Percentiles rank a stretch among this genome's conserved stretches.
Evolutionary conservation across 2,888 invertebrate genomes (phyloP).

Genomic region (Mesoligia furuncula): DNA sequence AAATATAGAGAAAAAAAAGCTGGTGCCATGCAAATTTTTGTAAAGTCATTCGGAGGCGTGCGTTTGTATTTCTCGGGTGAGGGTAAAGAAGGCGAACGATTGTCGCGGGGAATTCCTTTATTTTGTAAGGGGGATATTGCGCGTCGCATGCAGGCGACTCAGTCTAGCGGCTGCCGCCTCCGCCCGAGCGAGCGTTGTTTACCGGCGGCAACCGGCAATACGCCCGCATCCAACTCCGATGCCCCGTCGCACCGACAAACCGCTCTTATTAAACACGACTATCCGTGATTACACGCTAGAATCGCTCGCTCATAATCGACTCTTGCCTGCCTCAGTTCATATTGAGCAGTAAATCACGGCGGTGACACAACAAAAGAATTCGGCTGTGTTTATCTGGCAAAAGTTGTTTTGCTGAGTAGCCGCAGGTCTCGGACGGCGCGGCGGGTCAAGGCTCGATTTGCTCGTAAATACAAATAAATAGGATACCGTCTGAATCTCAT

Average conservation of each 20-base stretch:
- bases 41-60: slow-evolving; percentile 89
- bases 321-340: slow-evolving; percentile 66
- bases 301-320: slow-evolving; percentile 56
- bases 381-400: slow-evolving; percentile 74
- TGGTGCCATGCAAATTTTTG: slow-evolving; percentile 89
- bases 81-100: slow-evolving; percentile 88
- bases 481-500: slow-evolving; percentile 84
- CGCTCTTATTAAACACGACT: slow-evolving; percentile 78
- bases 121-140: slow-evolving; percentile 90
- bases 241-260: slow-evolving; percentile 73
- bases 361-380: slow-evolving; percentile 71
- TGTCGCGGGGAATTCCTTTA: slow-evolving; percentile 89
- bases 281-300: slow-evolving; percentile 62
- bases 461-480: slow-evolving; percentile 88
- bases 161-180: slow-evolving; percentile 80
- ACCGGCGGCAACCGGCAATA: slow-evolving; percentile 79
- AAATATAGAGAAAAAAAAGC: slow-evolving; percentile 85
- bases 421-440: slow-evolving; percentile 68
- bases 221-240: slow-evolving; percentile 79
- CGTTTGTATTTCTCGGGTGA: slow-evolving; percentile 89
- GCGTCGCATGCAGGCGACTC: slow-evolving; percentile 86
- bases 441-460: slow-evolving; percentile 83
- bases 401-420: slow-evolving; percentile 78
- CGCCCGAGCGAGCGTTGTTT: slow-evolving; percentile 83
- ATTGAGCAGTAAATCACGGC: slow-evolving; percentile 73